These are phyloP conservation scores for Lamellibrachia satsuma DNA, from an alignment of 2,888 invertebrate genomes.

Conservation along the genomic window DNA sequence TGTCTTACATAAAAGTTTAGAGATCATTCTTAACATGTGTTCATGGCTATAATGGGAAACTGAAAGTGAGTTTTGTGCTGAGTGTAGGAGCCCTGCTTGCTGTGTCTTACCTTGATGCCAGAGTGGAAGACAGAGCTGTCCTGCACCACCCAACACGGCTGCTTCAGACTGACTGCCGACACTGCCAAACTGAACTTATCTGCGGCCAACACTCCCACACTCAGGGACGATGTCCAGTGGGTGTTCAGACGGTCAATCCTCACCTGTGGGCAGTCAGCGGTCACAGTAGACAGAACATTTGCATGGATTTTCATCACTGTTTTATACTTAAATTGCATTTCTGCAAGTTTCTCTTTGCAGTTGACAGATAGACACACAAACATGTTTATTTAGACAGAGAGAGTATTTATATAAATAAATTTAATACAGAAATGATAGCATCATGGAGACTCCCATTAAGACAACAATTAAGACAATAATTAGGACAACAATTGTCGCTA, in stretches of 20 bases:
- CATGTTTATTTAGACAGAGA: too few species aligned
- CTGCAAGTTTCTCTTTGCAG: neutral
- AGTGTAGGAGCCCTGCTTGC: neutral
- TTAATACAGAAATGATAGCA: too few species aligned
- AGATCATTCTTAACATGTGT: too few species aligned
- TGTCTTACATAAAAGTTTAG: too few species aligned
- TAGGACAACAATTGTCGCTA: too few species aligned
- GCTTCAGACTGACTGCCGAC: constrained; percentile 80
- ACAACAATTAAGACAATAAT: too few species aligned
- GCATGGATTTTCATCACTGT: neutral
- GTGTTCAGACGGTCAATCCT: constrained; percentile 76
- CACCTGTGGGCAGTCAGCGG: constrained; percentile 54
- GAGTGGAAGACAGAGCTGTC: constrained; percentile 84
- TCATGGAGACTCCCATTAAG: too few species aligned
- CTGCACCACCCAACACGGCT: constrained; percentile 83
- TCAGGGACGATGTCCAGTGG: constrained; percentile 82
- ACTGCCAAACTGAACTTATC: constrained; percentile 75
- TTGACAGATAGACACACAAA: neutral
- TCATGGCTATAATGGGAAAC: neutral
- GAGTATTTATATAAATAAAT: too few species aligned
- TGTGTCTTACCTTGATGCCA: constrained; percentile 76
- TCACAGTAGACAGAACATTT: neutral
- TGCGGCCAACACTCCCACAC: constrained; percentile 82
- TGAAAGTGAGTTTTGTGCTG: neutral
- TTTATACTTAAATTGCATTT: neutral